Base-by-base conservation (phyloP, 2,113 vertebrate genomes). In the Rattus rattus region DNA sequence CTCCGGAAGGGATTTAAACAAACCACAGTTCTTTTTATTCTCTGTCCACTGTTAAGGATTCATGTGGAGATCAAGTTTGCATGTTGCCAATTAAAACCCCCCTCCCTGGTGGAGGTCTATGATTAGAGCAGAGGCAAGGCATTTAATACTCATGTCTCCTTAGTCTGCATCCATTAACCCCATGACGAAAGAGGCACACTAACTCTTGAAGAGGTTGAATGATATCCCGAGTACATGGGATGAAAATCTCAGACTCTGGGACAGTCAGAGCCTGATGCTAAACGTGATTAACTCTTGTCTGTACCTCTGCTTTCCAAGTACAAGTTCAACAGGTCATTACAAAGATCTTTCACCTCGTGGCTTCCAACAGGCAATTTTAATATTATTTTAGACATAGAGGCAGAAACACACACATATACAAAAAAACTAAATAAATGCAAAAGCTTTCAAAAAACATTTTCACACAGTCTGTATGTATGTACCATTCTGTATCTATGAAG, bases 1-100 rank as follows among this genome's bases (percentile, higher is more conserved):
- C 96, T 98, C 97, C 97, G 96, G 97, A 98, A 98, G 96, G 96
- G 98, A 98, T 98, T 98, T 98, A 97, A 97, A 96, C 90, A 98
- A 98, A 98, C 98, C 98, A 88, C 95, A 95, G 97, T 98, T 98
- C 97, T 98, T 98, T 98, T 98, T 98, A 98, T 98, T 96, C 97
- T 96, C 87, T 97, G 94, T 97, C 97, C 97, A 97, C 97, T 92
- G 97, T 97, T 98, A 98, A 96, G 97, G 97, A 98, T 98, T 97
- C 97, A 98, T 86, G 52, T 96, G 91, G 95, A 98, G 97, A 79
- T 43, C 43, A 98, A 86, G 98, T 98, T 98, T 98, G 85, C 97
- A 97, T 98, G 96, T 97, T 98, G 93, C 97, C 98, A 98, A 98
- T 98, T 98, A 98, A 75, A 84, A 96, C 95, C 95, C 97, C 97